Evolutionary conservation across 2,797 vertebrate species (phyloP), one percentile per base, ranked within the genome.

Genomic region (Pseudochirops cupreus): DNA sequence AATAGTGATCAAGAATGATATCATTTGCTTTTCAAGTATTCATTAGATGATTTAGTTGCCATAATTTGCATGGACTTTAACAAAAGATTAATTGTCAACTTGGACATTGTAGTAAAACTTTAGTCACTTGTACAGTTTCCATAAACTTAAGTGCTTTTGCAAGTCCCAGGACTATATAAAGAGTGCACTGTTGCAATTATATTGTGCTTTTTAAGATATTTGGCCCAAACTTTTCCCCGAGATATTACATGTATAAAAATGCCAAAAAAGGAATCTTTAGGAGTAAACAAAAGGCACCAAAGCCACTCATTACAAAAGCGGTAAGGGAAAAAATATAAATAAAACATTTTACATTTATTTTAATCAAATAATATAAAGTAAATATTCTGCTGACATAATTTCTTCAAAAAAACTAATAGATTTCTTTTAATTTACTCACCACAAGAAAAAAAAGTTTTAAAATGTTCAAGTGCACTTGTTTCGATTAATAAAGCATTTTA

Each of bases 381-480:
- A 98, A 98, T 98, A 98, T 98, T 98, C 97, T 98, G 98, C 96
- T 97, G 96, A 96, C 95, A 97, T 98, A 91, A 97, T 97, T 97
- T 97, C 31, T 97, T 96, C 21, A 95, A 96, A 56, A 56, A 96
- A 97, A 98, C 97, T 96, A 98, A 98, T 98, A 98, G 55, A 98
- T 96, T 96, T 98, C 93, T 98, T 95, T 98, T 98, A 98, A 99
- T 97, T 99, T 98, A 99, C 96, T 98, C 95, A 97, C 96, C 94
- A 93, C 94, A 98, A 97, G 95, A 96, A 92, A 95, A 94, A 92
- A 97, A 95, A 97, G 67, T 74, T 98, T 98, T 97, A 95, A 98
- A 98, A 97, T 97, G 95, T 96, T 98, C 97, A 98, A 98, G 98
- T 99, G 98, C 98, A 98, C 98, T 98, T 98, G 93, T 97, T 95